These are phyloP conservation scores for Ochropleura leucogaster DNA, from an alignment of 2,888 invertebrate genomes.

Conservation along the genomic window DNA sequence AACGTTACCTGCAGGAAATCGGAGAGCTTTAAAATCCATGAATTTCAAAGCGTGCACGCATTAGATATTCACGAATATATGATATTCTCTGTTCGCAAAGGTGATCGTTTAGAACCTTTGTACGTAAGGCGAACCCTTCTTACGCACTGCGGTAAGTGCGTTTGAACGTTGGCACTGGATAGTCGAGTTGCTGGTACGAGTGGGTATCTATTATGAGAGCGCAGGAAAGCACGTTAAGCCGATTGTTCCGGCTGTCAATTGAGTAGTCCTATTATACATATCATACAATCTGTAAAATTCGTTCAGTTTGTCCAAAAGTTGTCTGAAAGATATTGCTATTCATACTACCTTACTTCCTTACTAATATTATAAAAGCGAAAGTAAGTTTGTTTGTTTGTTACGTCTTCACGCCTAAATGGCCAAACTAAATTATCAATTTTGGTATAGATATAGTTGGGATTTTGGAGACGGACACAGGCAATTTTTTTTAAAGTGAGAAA, in stretches of 20 bases:
- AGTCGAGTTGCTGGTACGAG: conserved; percentile 44
- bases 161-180: conserved; percentile 31
- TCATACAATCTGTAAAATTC: not conserved
- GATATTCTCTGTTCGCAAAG: conserved; percentile 63
- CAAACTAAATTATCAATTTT: no score
- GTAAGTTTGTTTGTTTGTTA: no score
- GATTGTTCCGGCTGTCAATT: no score
- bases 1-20: conserved; percentile 34
- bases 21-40: conserved; percentile 61
- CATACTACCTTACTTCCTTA: not conserved
- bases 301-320: not conserved
- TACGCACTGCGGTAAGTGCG: conserved; percentile 72
- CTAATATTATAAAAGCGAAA: no score
- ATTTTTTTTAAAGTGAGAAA: no score
- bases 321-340: not conserved
- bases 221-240: no score
- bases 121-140: conserved; percentile 65
- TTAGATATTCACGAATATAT: conserved; percentile 62
- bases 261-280: not conserved
- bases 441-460: no score
- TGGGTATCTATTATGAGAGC: not conserved
- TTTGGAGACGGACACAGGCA: no score
- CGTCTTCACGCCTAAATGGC: no score
- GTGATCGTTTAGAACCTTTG: conserved; percentile 70
- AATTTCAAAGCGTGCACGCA: conserved; percentile 60